phyloP scores from a whole-genome alignment of 2,888 invertebrate species.

The Coelopa pilipes region DNA sequence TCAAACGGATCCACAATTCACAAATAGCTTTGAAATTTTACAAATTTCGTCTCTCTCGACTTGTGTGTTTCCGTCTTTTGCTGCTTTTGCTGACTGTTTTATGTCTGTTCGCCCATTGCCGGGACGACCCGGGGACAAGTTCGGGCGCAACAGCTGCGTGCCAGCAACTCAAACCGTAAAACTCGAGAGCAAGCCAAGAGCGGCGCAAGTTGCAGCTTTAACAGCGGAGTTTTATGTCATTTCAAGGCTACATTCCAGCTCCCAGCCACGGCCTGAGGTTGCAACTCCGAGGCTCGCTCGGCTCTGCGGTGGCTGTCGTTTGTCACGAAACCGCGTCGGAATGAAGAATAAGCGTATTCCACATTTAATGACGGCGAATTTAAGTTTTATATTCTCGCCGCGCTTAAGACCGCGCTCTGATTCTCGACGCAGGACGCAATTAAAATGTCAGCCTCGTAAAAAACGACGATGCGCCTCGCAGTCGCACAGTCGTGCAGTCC shows the following conservation, averaged over 20 bases:
- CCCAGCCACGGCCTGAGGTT: slow-evolving; percentile 12
- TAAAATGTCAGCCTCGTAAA: slow-evolving; percentile 49
- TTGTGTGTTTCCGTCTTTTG: not conserved
- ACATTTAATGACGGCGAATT: slow-evolving; percentile 45
- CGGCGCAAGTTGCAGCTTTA: not conserved
- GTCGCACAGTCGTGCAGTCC: not conserved
- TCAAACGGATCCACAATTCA: slow-evolving; percentile 24
- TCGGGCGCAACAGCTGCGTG: slow-evolving; percentile 12
- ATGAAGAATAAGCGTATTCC: slow-evolving; percentile 32
- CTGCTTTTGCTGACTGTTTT: slow-evolving; percentile 1
- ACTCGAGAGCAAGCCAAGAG: not conserved
- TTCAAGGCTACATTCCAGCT: slow-evolving; percentile 22
- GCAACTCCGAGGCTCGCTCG: not conserved
- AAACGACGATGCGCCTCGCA: slow-evolving; percentile 36
- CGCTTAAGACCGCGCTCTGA: slow-evolving; percentile 40
- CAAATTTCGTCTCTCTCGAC: not conserved
- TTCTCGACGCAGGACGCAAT: slow-evolving; percentile 48
- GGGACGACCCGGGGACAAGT: not conserved
- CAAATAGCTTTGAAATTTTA: slow-evolving; percentile 20
- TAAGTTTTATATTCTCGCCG: slow-evolving; percentile 35
- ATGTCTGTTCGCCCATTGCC: not conserved
- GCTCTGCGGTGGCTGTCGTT: slow-evolving; percentile 33
- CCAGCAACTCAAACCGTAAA: slow-evolving; percentile 5
- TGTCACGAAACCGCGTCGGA: slow-evolving; percentile 44
- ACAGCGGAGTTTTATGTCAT: slow-evolving; percentile 3